These are phyloP conservation scores for Pitta sordida DNA, from an alignment of 2,113 vertebrate species.

Conservation along the genomic window DNA sequence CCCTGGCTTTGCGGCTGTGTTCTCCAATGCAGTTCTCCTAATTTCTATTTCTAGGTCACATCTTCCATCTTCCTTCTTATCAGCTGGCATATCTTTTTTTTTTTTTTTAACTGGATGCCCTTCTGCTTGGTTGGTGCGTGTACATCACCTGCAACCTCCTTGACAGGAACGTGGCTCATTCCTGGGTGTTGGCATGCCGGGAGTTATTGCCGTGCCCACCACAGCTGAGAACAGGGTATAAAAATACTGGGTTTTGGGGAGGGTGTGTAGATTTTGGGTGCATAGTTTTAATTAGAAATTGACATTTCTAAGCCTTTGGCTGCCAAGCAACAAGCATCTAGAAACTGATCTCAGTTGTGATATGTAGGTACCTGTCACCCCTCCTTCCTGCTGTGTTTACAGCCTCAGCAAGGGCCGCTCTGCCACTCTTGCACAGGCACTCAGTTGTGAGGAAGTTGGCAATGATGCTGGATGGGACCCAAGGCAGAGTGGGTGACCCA, in stretches of 20 bases:
- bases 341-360: background rate
- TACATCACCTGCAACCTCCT: background rate
- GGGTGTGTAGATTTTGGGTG: constrained; percentile 25
- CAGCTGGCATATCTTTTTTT: background rate
- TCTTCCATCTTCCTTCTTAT: background rate
- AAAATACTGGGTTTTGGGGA: background rate
- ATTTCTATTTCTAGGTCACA: background rate
- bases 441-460: fast-evolving
- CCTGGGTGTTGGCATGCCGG: background rate
- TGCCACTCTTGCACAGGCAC: background rate
- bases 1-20: background rate
- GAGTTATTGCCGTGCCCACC: background rate
- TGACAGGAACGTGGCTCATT: background rate
- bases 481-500: background rate
- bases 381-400: background rate
- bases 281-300: constrained; percentile 58
- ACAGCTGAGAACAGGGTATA: background rate
- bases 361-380: background rate
- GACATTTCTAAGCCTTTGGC: constrained; percentile 62
- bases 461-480: background rate
- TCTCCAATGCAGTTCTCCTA: background rate
- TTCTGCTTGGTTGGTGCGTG: background rate
- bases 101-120: background rate
- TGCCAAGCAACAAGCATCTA: constrained; percentile 62
- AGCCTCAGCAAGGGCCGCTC: background rate